Evolutionary conservation across 2,797 vertebrate genomes (phyloP).

Genomic region (Tokudaia muenninki): DNA sequence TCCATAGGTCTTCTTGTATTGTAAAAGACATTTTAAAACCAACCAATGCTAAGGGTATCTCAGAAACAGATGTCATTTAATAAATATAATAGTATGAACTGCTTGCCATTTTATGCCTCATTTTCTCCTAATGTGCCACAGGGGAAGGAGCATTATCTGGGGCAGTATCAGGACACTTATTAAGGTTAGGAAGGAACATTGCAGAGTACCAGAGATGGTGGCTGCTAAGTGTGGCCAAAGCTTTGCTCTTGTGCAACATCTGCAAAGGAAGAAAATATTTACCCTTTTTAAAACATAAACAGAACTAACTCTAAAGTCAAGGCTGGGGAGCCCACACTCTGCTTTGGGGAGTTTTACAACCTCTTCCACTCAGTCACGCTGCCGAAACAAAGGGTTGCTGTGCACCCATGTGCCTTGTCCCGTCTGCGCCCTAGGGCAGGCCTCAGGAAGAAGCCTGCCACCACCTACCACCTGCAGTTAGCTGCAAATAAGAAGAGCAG

Average conservation of each 20-base stretch:
- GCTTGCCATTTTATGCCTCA: background rate
- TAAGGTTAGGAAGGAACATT: background rate
- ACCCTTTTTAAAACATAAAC: background rate
- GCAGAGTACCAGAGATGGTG: no score
- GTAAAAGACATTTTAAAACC: background rate
- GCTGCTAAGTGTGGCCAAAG: background rate
- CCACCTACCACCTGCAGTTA: background rate
- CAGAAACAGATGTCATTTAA: background rate
- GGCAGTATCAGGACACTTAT: background rate
- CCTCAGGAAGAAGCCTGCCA: background rate
- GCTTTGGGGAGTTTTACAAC: background rate
- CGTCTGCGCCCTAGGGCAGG: no score
- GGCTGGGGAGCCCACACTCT: background rate
- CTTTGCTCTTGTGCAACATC: background rate
- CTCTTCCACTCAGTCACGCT: background rate
- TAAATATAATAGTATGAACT: background rate
- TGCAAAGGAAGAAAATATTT: background rate
- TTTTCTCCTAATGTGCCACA: background rate
- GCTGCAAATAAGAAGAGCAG: background rate
- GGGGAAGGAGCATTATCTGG: no score
- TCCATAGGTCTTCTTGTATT: background rate
- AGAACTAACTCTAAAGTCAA: background rate
- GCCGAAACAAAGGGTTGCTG: background rate
- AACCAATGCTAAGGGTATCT: no score
- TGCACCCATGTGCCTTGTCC: no score